Base-by-base conservation (phyloP, 1,140 invertebrate genomes). In the Neodiprion lecontei region DNA sequence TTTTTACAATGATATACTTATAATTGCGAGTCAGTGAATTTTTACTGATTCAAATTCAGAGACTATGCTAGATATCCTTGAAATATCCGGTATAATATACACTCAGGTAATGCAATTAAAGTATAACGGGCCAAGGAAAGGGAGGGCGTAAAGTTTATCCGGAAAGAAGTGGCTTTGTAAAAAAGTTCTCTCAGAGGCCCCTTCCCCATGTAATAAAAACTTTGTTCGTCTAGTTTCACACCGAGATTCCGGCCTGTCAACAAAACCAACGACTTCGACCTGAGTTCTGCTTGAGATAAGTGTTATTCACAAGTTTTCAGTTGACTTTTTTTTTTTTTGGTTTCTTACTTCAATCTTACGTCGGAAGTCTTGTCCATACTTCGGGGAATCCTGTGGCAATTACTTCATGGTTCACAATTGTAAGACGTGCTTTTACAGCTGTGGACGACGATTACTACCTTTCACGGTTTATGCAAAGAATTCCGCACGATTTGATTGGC, bases 211-310 rank as follows among this genome's bases (percentile, higher is more conserved):
- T 61, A 61, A 61, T 61, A 61, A 61, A 61, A 61, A 61, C 53
- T 61, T 61, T 61, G 53, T 12, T 61, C 53, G 53, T 17, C 53
- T 61, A 61, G 53, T 61, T 61, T 61, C 53, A 61, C 53, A 61
- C 53, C 53, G 53, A 61, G 53, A 61, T 61, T 61, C 53, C 53
- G 53, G 53, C 53, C n/a, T 61, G 53, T 61, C 53, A 61, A 61
- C 53, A 61, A 17, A 61, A 12, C 53, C n/a, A 17, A 61, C 53
- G 53, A 61, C 53, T 61, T 40, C 28, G 28, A 40, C 28, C 28
- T 9, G 11, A 61, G 53, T 61, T 61, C 53, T 14, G 53, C 53
- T 61, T 61, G 53, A 61, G 53, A 61, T 17, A 61, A 61, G 53
- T 61, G 53, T 61, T 61, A 61, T 61, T 61, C 53, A 61, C 11